Conservation (phyloP, 2,888 invertebrate genomes). For the Aspidiotus rigidus region DNA sequence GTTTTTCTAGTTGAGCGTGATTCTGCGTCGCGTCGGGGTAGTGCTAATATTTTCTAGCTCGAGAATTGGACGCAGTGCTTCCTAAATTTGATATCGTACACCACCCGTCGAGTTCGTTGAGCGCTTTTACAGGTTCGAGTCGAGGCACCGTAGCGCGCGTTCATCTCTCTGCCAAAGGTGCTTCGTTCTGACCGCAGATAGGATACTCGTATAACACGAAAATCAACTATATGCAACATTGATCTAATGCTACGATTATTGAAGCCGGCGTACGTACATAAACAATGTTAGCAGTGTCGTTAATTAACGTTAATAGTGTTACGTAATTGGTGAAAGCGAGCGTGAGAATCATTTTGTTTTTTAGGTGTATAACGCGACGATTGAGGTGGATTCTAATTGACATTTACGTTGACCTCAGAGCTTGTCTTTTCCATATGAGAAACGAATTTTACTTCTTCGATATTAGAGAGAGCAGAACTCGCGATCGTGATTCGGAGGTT, state of each 20-base stretch:
- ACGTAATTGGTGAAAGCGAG: conserved; percentile 4
- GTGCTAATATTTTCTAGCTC: conserved; percentile 24
- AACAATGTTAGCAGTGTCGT: neutral
- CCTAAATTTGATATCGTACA: conserved; percentile 2
- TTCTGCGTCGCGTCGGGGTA: conserved; percentile 13
- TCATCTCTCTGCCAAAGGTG: no score
- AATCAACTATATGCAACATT: no score
- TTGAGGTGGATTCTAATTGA: conserved; percentile 2
- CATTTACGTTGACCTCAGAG: conserved; percentile 1
- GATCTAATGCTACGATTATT: no score
- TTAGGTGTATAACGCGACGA: neutral
- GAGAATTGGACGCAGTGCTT: conserved; percentile 18
- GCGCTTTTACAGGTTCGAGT: no score
- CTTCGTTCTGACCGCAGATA: no score
- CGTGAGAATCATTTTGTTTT: neutral
- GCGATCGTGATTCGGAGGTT: no score
- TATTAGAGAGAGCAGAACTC: no score
- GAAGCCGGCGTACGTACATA: neutral
- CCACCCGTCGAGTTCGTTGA: no score
- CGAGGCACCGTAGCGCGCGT: no score
- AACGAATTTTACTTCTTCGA: neutral
- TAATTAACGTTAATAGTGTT: conserved; percentile 1
- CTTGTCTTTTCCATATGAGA: neutral
- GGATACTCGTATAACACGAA: no score
- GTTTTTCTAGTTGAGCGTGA: conserved; percentile 24